These are phyloP conservation scores for Sphaeridia pumilis DNA, from an alignment of 2,888 invertebrate species.

Conservation along the genomic window DNA sequence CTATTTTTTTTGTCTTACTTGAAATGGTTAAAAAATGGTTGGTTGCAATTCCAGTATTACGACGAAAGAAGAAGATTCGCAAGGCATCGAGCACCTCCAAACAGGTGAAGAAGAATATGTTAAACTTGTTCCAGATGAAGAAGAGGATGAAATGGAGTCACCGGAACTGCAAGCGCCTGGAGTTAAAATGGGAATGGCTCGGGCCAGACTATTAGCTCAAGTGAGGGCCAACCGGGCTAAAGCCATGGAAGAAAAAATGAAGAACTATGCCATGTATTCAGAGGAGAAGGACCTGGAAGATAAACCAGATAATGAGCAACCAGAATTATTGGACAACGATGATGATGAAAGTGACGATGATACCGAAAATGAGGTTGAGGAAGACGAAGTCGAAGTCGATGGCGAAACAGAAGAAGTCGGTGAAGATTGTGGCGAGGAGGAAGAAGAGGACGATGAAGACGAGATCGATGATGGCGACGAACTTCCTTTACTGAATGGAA, in stretches of 20 bases:
- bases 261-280: slow-evolving; percentile 36
- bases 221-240: slow-evolving; percentile 31
- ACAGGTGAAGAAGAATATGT: slow-evolving; percentile 32
- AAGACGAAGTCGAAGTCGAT: slow-evolving; percentile 20
- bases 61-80: slow-evolving; percentile 38
- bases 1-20: not conserved
- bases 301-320: slow-evolving; percentile 13
- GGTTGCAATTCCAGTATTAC: slow-evolving; percentile 37
- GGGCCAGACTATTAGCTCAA: slow-evolving; percentile 21
- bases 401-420: slow-evolving; percentile 39
- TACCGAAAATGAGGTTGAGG: slow-evolving; percentile 35
- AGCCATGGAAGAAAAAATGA: slow-evolving; percentile 37
- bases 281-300: slow-evolving; percentile 35
- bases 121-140: slow-evolving; percentile 18
- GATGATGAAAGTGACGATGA: slow-evolving; percentile 41
- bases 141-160: slow-evolving; percentile 17
- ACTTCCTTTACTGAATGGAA: slow-evolving; percentile 37
- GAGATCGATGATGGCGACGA: slow-evolving; percentile 38
- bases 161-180: slow-evolving; percentile 22
- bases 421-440: slow-evolving; percentile 39
- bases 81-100: slow-evolving; percentile 38
- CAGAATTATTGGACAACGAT: not conserved
- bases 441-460: slow-evolving; percentile 39
- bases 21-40: slow-evolving; percentile 45
- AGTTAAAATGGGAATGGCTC: slow-evolving; percentile 17